phyloP scores from a whole-genome alignment of 2,888 invertebrate species.

The Brachyptera putata region DNA sequence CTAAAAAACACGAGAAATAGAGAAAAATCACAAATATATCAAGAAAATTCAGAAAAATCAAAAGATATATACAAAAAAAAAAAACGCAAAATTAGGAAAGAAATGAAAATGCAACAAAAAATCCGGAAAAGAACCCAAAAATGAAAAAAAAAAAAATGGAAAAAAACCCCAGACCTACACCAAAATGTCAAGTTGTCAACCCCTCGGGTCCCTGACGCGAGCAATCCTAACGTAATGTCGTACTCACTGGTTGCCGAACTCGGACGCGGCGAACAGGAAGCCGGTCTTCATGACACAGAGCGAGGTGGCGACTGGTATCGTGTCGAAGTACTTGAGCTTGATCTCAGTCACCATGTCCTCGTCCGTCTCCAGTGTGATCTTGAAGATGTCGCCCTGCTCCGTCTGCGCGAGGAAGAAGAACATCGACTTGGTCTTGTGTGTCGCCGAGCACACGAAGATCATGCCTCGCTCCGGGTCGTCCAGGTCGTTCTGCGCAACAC shows the following conservation, averaged over 20 bases:
- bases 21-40: too few relatives aligned
- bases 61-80: too few relatives aligned
- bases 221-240: neutral
- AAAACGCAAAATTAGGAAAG: too few relatives aligned
- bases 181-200: too few relatives aligned
- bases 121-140: too few relatives aligned
- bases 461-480: constrained; percentile 99
- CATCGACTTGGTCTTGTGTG: constrained; percentile 99
- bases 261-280: constrained; percentile 95
- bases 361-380: constrained; percentile 94
- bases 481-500: constrained; percentile 70
- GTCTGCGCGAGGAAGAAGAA: constrained; percentile 99
- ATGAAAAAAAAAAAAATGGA: too few relatives aligned
- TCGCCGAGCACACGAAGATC: constrained; percentile 98
- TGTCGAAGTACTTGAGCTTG: constrained; percentile 98
- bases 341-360: constrained; percentile 99
- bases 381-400: constrained; percentile 96
- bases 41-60: too few relatives aligned
- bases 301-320: constrained; percentile 92
- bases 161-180: too few relatives aligned
- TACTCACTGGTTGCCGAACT: constrained; percentile 99
- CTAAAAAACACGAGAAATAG: too few relatives aligned
- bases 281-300: constrained; percentile 99
- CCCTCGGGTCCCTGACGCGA: too few relatives aligned
- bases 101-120: too few relatives aligned